Evolutionary conservation across 2,797 vertebrate species (phyloP).

Genomic region (Ptychadena robeensis): DNA sequence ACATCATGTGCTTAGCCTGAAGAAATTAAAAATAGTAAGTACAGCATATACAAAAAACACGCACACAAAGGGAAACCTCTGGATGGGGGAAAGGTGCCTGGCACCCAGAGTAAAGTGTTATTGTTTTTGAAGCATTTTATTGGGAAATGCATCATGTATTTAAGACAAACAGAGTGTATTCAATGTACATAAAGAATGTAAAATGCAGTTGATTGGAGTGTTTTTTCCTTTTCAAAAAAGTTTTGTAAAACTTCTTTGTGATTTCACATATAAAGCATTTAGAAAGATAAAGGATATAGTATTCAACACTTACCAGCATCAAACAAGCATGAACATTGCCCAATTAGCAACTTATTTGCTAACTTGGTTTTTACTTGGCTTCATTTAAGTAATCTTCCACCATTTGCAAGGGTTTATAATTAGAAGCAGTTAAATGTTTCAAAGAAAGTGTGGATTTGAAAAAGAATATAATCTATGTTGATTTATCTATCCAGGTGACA

Average conservation of each 20-base stretch:
- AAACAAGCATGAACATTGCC: background rate
- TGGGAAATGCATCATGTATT: too few species aligned
- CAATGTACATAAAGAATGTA: background rate
- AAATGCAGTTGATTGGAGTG: too few species aligned
- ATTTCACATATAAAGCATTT: background rate
- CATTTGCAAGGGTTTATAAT: conserved; percentile 43
- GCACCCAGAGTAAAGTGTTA: too few species aligned
- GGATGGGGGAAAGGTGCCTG: too few species aligned
- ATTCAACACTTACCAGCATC: background rate
- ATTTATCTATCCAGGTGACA: conserved; percentile 53
- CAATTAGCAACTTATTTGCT: conserved; percentile 41
- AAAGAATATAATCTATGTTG: conserved; percentile 36
- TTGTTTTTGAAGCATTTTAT: too few species aligned
- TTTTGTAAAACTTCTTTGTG: background rate
- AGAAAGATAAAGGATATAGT: background rate
- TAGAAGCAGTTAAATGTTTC: conserved; percentile 25
- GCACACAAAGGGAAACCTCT: too few species aligned
- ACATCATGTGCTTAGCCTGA: too few species aligned
- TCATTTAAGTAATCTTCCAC: conserved; percentile 35
- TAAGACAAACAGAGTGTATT: background rate
- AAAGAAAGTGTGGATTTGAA: conserved; percentile 20
- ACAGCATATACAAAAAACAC: too few species aligned
- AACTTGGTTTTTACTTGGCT: conserved; percentile 12
- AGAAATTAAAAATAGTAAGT: too few species aligned
- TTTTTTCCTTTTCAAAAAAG: background rate